These are phyloP conservation scores for Choloepus hoffmanni DNA, from an alignment of 2,113 vertebrate species.

Conservation along the genomic window DNA sequence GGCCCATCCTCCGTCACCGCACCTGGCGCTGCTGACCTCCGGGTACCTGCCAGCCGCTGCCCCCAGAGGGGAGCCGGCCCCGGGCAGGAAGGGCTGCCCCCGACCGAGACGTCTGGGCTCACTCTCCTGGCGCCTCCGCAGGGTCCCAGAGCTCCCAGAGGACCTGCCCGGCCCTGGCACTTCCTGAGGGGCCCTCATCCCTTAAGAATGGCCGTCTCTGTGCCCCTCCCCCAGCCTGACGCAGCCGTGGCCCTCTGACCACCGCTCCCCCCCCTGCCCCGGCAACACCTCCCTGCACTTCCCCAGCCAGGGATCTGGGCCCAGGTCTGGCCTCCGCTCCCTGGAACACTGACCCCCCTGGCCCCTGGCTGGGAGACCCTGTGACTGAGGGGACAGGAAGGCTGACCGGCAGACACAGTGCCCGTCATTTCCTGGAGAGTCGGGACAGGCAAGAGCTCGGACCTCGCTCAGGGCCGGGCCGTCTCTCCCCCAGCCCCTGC, in stretches of 20 bases:
- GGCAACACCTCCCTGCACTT: neutral
- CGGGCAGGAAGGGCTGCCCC: neutral
- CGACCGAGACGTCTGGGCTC: neutral
- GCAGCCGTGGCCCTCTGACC: neutral
- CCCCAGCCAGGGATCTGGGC: neutral
- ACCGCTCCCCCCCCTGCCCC: neutral
- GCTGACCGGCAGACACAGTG: neutral
- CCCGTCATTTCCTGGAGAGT: constrained; percentile 52
- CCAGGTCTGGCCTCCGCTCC: neutral
- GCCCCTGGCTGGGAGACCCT: neutral
- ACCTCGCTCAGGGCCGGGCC: neutral
- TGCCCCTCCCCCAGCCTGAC: neutral
- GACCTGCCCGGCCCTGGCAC: neutral
- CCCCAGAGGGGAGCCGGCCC: neutral
- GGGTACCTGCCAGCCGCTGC: neutral
- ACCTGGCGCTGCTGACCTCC: neutral
- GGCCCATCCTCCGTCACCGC: neutral
- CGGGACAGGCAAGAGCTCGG: neutral
- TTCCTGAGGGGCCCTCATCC: neutral
- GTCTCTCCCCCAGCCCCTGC: neutral
- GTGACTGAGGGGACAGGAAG: neutral
- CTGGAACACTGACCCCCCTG: neutral
- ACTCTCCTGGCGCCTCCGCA: fast-evolving
- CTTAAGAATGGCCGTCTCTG: neutral
- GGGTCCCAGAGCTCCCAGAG: neutral